Evolutionary conservation across 2,888 invertebrate species (phyloP).

Genomic region (Ectobius pallidus): DNA sequence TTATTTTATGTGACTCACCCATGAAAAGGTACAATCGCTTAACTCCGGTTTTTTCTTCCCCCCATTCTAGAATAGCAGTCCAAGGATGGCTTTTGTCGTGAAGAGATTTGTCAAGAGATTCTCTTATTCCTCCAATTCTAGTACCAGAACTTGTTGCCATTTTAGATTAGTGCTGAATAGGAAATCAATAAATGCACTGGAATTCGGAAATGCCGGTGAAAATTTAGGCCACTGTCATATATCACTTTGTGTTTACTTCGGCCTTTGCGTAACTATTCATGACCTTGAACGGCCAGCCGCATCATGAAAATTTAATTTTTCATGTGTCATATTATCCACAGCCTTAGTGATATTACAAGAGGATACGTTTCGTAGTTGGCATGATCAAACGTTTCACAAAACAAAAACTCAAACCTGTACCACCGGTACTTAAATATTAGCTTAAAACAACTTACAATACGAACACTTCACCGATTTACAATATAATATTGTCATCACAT

Average conservation of each 20-base stretch:
- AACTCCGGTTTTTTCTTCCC: conserved; percentile 75
- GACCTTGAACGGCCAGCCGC: too few species aligned
- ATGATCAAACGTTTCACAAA: too few species aligned
- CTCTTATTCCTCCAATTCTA: conserved; percentile 62
- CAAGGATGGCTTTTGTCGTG: conserved; percentile 74
- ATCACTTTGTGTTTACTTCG: too few species aligned
- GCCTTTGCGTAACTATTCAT: too few species aligned
- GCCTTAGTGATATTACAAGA: background rate
- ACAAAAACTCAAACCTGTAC: too few species aligned
- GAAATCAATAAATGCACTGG: background rate
- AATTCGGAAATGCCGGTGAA: background rate
- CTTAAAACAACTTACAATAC: too few species aligned
- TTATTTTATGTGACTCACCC: conserved; percentile 63
- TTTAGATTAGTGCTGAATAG: background rate
- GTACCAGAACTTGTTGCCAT: background rate
- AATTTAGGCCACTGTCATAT: background rate
- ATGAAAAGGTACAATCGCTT: conserved; percentile 77
- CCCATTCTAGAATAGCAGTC: conserved; percentile 67
- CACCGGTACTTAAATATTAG: too few species aligned
- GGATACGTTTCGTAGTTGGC: too few species aligned
- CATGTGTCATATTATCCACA: conserved; percentile 9
- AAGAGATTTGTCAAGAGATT: conserved; percentile 65
- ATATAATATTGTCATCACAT: too few species aligned
- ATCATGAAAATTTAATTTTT: background rate
- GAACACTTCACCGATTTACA: too few species aligned